These are phyloP conservation scores for Ligdia adustata DNA, from an alignment of 2,888 invertebrate species.

Conservation along the genomic window DNA sequence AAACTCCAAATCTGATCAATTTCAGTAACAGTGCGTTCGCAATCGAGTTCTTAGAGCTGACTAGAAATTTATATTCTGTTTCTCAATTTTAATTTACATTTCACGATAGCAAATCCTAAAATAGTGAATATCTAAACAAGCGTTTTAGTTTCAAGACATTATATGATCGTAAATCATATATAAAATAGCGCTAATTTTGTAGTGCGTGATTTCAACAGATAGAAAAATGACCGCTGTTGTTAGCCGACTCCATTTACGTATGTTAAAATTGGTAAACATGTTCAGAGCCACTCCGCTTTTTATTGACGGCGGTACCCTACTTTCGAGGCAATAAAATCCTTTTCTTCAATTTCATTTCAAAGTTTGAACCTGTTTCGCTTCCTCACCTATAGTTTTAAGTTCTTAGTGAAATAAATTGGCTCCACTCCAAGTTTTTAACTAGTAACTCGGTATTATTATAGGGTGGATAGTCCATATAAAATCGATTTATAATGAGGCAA, in stretches of 20 bases:
- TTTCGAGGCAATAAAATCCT: conserved; percentile 20
- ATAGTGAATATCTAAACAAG: conserved; percentile 6
- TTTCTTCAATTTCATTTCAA: conserved; percentile 14
- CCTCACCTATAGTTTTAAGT: conserved; percentile 28
- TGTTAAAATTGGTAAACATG: conserved; percentile 16
- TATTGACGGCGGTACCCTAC: conserved; percentile 15
- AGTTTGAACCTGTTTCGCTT: conserved; percentile 28
- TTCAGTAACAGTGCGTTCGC: conserved; percentile 18
- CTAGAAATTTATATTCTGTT: conserved; percentile 8
- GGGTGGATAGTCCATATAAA: conserved; percentile 15
- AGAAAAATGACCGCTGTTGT: conserved; percentile 22
- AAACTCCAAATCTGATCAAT: conserved; percentile 44
- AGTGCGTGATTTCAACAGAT: conserved; percentile 26
- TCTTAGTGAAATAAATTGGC: conserved; percentile 28
- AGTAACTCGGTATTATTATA: conserved; percentile 6
- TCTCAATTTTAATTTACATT: conserved; percentile 7
- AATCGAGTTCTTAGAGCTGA: conserved; percentile 27
- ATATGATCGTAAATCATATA: conserved; percentile 17
- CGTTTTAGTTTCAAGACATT: conserved; percentile 10
- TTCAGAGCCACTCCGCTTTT: conserved; percentile 18
- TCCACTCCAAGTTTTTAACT: conserved; percentile 25
- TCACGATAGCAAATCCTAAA: conserved; percentile 11
- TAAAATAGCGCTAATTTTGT: conserved; percentile 23
- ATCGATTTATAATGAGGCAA: conserved; percentile 27
- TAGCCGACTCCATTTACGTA: conserved; percentile 16